Evolutionary conservation across 2,888 invertebrate genomes (phyloP).

Genomic region (Papilio gigon): DNA sequence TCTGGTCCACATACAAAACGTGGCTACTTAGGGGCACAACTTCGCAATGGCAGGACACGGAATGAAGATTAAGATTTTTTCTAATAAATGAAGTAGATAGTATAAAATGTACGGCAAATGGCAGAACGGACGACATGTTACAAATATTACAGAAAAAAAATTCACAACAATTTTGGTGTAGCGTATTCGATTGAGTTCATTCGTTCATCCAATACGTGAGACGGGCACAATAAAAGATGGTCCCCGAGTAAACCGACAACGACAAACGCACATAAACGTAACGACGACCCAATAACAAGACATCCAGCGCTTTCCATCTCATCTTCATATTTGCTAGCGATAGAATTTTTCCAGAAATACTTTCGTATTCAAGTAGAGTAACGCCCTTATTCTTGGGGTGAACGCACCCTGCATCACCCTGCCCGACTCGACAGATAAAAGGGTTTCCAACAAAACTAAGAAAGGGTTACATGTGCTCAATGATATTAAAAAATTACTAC

Average conservation of each 20-base stretch:
- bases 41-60: no score
- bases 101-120: no score
- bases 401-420: slow-evolving; percentile 51
- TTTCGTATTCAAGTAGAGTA: slow-evolving; percentile 57
- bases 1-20: no score
- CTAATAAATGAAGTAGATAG: no score
- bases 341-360: slow-evolving; percentile 55
- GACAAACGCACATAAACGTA: slow-evolving; percentile 31
- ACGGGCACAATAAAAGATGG: slow-evolving; percentile 33
- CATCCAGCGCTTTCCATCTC: slow-evolving; percentile 46
- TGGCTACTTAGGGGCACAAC: no score
- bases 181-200: slow-evolving; percentile 14
- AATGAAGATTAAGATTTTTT: no score
- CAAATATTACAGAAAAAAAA: neutral
- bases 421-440: slow-evolving; percentile 44
- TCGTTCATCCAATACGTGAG: slow-evolving; percentile 30
- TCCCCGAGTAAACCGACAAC: slow-evolving; percentile 28
- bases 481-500: slow-evolving; percentile 10
- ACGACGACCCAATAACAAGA: slow-evolving; percentile 41
- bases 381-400: slow-evolving; percentile 49
- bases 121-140: no score
- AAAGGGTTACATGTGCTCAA: slow-evolving; percentile 25
- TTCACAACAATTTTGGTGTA: neutral
- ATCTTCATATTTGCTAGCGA: slow-evolving; percentile 51
- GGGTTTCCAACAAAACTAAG: slow-evolving; percentile 51